Evolutionary conservation across 2,113 vertebrate genomes (phyloP).

Genomic region (Struthio camelus): DNA sequence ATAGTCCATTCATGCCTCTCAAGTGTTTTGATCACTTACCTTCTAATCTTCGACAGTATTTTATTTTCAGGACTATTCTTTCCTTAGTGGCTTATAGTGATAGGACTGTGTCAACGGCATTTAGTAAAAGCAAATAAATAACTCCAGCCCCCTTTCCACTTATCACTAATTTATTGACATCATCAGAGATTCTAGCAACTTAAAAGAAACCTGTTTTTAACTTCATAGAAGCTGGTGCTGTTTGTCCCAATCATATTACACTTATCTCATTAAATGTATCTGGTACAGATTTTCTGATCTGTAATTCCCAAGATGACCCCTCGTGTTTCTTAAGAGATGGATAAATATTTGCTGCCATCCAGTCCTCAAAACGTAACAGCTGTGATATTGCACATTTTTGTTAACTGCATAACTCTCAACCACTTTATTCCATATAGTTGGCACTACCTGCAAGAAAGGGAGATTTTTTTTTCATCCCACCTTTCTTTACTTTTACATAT

Average conservation of each 20-base stretch:
- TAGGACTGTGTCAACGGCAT: neutral
- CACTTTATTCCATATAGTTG: neutral
- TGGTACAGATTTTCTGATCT: slow-evolving; percentile 12
- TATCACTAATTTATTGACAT: neutral
- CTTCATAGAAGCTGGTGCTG: neutral
- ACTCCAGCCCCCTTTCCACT: neutral
- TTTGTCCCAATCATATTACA: neutral
- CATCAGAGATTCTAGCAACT: neutral
- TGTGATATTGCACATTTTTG: neutral
- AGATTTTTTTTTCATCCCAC: neutral
- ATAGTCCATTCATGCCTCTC: neutral
- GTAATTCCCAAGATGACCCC: neutral
- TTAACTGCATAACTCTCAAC: neutral
- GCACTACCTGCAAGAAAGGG: neutral
- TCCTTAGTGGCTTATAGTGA: neutral
- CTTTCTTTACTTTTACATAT: neutral
- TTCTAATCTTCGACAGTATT: neutral
- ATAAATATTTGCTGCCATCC: neutral
- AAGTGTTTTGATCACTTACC: neutral
- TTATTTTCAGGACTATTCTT: neutral
- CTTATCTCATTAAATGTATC: slow-evolving; percentile 11
- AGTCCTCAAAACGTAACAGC: neutral
- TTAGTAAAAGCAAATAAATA: neutral
- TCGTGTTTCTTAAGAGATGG: neutral
- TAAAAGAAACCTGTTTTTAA: neutral